Base-by-base conservation (phyloP, 2,113 vertebrate species). In the Blennius ocellaris region DNA sequence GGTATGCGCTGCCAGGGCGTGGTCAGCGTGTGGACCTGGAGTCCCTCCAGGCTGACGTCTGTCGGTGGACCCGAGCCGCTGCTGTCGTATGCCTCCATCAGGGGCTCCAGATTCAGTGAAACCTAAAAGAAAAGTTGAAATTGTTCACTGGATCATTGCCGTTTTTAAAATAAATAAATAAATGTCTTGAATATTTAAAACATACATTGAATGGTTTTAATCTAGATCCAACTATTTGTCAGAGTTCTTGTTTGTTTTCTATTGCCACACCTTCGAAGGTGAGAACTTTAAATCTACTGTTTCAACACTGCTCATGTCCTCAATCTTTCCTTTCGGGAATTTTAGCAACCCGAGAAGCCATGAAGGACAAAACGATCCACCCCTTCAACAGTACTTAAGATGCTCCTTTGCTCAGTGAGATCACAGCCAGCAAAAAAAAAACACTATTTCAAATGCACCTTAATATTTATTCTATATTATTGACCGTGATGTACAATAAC, bases 41-140 rank as follows among this genome's bases (percentile, higher is more conserved):
- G 71, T 54, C 56, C 83, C 8, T 90, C 91, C 1, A 66, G 67
- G 69, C 79, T 90, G 16, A 85, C 43, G 5, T 95, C 93, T 40
- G 91, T 79, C 39, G 87, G 55, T 0, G 87, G 94, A 62, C 90
- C 2, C 30, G 93, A 94, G 87, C 76, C 93, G 76, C 90, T 93
- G 87, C 92, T 93, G 69, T 95, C 89, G 2, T 93, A 96, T 5
- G 87, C 81, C 53, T 95, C 96, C 44, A 93, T 92, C 47, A 98
- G 87, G 54, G 97, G 94, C 67, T 99, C 97, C 17, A 99, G 78
- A 72, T 73, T 87, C 10, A 99, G 92, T 0, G 95, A 96, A 36
- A 97, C 95, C 97, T 99, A 81, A 76, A 86, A 16, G 62, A 3
- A 83, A n/a, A 5, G 16, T 5, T 11, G 56, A 62, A 37, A 58